These are phyloP conservation scores for Delichon dasypus DNA, from an alignment of 2,797 vertebrate species.

Conservation along the genomic window DNA sequence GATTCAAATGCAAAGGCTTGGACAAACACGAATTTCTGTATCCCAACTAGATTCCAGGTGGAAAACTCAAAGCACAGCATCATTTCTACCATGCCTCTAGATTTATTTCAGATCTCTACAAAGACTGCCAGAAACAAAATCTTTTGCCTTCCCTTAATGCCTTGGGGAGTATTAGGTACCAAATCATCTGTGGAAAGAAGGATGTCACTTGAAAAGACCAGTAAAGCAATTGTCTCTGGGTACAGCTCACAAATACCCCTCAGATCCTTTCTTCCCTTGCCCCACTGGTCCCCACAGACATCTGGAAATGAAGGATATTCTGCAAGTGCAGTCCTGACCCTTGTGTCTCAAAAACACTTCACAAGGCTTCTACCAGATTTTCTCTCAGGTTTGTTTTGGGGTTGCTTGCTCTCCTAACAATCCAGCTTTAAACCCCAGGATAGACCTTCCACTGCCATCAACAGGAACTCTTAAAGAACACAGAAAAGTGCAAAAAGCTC, in stretches of 20 bases:
- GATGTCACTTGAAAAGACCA: neutral
- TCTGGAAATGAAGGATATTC: neutral
- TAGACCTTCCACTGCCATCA: neutral
- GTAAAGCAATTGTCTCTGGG: neutral
- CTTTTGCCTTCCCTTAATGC: neutral
- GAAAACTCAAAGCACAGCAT: neutral
- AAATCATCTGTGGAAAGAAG: neutral
- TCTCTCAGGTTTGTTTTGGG: neutral
- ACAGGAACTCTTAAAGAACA: neutral
- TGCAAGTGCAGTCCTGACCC: neutral
- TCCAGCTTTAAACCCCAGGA: neutral
- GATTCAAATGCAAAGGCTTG: neutral
- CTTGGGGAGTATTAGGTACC: neutral
- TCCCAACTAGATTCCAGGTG: neutral
- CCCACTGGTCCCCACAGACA: accelerated
- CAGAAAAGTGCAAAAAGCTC: neutral
- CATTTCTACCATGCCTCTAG: neutral
- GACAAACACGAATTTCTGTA: neutral
- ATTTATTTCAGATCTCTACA: neutral
- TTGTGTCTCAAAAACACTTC: neutral
- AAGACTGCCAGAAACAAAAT: neutral
- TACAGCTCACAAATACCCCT: neutral
- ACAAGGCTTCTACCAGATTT: neutral
- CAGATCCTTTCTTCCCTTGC: neutral
- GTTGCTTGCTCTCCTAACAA: neutral